These are phyloP conservation scores for Pipa parva DNA, from an alignment of 2,113 vertebrate species.

Conservation along the genomic window DNA sequence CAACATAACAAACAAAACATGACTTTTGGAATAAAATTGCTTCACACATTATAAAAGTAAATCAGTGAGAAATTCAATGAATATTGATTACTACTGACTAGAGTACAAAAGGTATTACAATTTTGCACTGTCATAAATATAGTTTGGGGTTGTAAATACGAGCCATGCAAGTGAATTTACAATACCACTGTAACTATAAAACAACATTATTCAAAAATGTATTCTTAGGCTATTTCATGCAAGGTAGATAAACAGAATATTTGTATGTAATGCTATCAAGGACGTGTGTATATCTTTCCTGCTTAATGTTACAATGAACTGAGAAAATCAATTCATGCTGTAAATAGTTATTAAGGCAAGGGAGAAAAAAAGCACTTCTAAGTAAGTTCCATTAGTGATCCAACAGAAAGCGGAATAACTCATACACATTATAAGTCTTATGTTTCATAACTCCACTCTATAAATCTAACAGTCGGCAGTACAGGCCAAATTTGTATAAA, in stretches of 20 bases:
- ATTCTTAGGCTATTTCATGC: constrained; percentile 38
- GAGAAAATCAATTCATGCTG: constrained; percentile 54
- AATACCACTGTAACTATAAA: constrained; percentile 43
- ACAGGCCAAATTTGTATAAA: constrained; percentile 39
- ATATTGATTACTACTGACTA: constrained; percentile 43
- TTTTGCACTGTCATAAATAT: constrained; percentile 43
- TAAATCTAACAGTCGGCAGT: constrained; percentile 27
- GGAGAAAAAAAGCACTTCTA: constrained; percentile 52
- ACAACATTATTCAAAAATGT: constrained; percentile 40
- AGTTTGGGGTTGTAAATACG: constrained; percentile 41
- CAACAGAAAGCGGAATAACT: constrained; percentile 49
- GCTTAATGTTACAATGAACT: constrained; percentile 52
- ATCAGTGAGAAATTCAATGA: constrained; percentile 41
- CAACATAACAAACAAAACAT: constrained; percentile 34
- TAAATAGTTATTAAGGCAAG: constrained; percentile 58
- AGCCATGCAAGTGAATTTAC: constrained; percentile 40
- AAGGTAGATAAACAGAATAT: constrained; percentile 42
- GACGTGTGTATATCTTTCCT: constrained; percentile 39
- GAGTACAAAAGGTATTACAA: constrained; percentile 41
- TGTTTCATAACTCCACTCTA: constrained; percentile 44
- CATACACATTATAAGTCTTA: constrained; percentile 47
- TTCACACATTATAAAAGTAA: constrained; percentile 42
- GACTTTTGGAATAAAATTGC: constrained; percentile 38
- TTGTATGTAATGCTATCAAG: constrained; percentile 37
- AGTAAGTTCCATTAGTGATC: constrained; percentile 55